A percentile compares a stretch with the other conserved stretches of the same genome.
phyloP scores from a whole-genome alignment of 2,888 invertebrate species.

The Parnassius orleans region DNA sequence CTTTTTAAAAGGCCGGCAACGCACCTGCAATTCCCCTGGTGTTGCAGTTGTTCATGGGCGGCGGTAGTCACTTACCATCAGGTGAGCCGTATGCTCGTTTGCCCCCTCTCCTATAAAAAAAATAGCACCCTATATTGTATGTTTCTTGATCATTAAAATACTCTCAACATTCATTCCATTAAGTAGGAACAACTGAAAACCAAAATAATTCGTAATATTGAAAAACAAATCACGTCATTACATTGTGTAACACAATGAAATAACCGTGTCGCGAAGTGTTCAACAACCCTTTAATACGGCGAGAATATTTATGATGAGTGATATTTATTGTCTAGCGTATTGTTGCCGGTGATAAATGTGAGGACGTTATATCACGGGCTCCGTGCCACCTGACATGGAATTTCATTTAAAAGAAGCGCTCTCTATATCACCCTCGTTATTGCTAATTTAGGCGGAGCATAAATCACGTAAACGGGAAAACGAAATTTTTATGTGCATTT shows the following conservation, averaged over 20 bases:
- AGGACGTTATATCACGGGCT: conserved; percentile 52
- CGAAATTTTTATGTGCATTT: conserved; percentile 15
- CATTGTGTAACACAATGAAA: conserved; percentile 13
- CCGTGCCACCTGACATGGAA: conserved; percentile 66
- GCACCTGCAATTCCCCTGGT: no score
- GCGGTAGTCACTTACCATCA: no score
- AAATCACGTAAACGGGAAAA: conserved; percentile 19
- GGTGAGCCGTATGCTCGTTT: no score
- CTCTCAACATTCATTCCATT: no score
- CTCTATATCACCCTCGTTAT: conserved; percentile 26
- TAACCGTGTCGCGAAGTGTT: conserved; percentile 23
- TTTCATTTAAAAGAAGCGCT: conserved; percentile 65
- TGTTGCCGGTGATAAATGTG: conserved; percentile 66
- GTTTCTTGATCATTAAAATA: no score
- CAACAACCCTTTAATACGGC: conserved; percentile 29
- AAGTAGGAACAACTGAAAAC: no score
- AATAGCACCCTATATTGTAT: no score
- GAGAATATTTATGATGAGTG: conserved; percentile 55
- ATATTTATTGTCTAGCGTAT: conserved; percentile 69
- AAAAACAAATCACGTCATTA: conserved; percentile 12
- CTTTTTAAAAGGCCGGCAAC: no score
- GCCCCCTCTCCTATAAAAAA: no score
- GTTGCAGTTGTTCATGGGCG: no score
- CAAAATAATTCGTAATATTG: not conserved
- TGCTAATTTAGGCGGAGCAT: conserved; percentile 20